A percentile compares a stretch with the other conserved stretches of the same genome.
Evolutionary conservation across 1,140 invertebrate genomes (phyloP).

Genomic region (Nymphalis io): DNA sequence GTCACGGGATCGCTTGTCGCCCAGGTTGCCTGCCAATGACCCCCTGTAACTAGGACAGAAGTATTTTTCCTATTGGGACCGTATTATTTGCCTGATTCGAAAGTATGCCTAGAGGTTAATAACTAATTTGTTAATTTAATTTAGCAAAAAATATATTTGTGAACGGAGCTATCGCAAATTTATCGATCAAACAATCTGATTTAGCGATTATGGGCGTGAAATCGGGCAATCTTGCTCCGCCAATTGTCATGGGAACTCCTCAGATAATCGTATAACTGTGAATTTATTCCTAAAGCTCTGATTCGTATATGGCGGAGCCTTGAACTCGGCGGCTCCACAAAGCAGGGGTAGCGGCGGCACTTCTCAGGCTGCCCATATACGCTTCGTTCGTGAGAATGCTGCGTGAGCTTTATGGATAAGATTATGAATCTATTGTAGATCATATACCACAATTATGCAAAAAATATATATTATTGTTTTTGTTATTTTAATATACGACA

Average conservation of each 20-base stretch:
- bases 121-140: background rate
- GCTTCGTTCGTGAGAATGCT: conserved; percentile 34
- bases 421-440: conserved; percentile 12
- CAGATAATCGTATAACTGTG: background rate
- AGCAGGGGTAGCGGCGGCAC: conserved; percentile 36
- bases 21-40: no score
- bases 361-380: conserved; percentile 50
- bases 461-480: background rate
- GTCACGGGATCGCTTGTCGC: no score
- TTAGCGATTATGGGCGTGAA: conserved; percentile 9
- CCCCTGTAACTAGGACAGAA: no score
- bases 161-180: background rate
- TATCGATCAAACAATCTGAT: conserved; percentile 15
- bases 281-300: background rate
- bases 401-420: conserved; percentile 13
- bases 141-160: background rate
- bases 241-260: conserved; percentile 18
- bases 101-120: background rate
- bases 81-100: no score
- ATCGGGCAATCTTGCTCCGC: conserved; percentile 6
- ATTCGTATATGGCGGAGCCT: conserved; percentile 39
- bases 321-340: conserved; percentile 31
- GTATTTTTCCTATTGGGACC: background rate
- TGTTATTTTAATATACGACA: background rate
- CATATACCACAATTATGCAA: background rate